These are phyloP conservation scores for Bellardia bayeri DNA, from an alignment of 2,888 invertebrate species.

Conservation along the genomic window DNA sequence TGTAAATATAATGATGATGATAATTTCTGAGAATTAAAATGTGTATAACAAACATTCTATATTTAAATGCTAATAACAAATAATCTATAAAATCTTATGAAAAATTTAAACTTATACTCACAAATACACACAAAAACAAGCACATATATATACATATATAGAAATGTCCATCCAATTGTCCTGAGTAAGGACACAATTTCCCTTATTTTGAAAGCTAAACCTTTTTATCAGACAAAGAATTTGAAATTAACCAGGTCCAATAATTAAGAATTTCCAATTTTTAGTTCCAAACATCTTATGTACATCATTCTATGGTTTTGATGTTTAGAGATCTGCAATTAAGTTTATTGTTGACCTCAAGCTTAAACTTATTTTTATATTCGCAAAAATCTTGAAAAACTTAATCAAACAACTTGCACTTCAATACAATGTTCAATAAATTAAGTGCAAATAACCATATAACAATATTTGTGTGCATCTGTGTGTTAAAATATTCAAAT, in stretches of 20 bases:
- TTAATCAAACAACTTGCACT: neutral
- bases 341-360: too few relatives aligned
- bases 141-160: neutral
- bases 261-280: too few relatives aligned
- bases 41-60: neutral
- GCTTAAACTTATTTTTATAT: too few relatives aligned
- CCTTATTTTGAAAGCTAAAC: too few relatives aligned
- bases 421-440: neutral
- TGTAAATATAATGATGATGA: slow-evolving; percentile 33
- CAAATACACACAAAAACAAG: neutral
- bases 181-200: neutral
- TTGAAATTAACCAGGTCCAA: too few relatives aligned
- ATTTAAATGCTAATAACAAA: slow-evolving; percentile 29
- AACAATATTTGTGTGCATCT: neutral
- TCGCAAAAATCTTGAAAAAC: neutral
- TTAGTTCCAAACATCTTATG: too few relatives aligned
- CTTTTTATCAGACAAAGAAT: too few relatives aligned
- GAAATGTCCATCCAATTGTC: neutral
- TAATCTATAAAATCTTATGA: slow-evolving; percentile 28
- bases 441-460: neutral
- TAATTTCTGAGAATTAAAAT: slow-evolving; percentile 37
- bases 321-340: too few relatives aligned
- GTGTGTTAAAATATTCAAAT: slow-evolving; percentile 22
- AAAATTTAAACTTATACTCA: neutral
- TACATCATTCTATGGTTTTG: too few relatives aligned